Conservation (phyloP, 2,797 vertebrate genomes). For the Nyctalus aviator region DNA sequence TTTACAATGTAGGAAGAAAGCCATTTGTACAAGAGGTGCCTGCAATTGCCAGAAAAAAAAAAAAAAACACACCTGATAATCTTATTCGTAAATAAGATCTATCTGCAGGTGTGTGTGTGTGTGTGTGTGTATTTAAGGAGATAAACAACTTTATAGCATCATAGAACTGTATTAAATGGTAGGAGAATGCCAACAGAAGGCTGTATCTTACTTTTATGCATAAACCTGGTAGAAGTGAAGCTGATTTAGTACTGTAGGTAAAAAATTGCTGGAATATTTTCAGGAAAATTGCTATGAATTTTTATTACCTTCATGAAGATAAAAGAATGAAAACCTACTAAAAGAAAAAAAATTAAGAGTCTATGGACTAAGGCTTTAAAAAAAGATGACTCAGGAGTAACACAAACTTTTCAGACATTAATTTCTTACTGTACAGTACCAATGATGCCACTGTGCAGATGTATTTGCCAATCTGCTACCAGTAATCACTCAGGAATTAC, state of each 20-base stretch:
- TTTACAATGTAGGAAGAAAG: conserved; percentile 28
- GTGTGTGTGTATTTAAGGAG: background rate
- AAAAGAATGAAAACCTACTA: background rate
- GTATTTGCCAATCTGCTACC: background rate
- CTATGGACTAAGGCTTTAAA: background rate
- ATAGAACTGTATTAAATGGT: conserved; percentile 2
- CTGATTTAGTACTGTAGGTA: background rate
- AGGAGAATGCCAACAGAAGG: background rate
- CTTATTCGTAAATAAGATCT: conserved; percentile 14
- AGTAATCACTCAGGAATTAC: background rate
- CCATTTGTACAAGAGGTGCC: background rate
- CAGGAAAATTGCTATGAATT: background rate
- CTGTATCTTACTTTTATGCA: background rate
- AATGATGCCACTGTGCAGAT: background rate
- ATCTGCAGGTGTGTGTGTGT: background rate
- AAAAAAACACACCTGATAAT: background rate
- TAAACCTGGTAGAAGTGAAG: background rate
- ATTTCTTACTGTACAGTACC: background rate
- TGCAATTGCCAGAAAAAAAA: background rate
- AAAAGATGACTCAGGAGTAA: conserved; percentile 1
- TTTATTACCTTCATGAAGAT: conserved; percentile 30
- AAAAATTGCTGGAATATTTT: background rate
- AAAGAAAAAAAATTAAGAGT: conserved; percentile 25
- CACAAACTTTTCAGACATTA: background rate
- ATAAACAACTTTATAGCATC: background rate